A percentile compares a stretch with the other conserved stretches of the same genome.
Evolutionary conservation across 2,797 vertebrate species (phyloP).

Genomic region (Xyrichtys novacula): DNA sequence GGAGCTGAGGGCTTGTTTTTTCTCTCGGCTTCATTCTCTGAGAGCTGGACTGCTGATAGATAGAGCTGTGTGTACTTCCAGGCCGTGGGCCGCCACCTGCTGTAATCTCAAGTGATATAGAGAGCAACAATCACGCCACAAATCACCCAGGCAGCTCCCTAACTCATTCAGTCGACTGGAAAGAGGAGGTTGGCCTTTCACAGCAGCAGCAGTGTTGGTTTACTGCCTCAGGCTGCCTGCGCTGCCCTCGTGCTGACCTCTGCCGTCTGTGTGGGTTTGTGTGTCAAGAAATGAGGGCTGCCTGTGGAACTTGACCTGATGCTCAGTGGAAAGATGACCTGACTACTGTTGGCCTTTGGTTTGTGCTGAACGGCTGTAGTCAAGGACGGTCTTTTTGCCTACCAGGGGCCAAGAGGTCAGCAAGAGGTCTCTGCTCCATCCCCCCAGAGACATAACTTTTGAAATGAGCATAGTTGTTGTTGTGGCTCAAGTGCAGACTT

Average conservation of each 20-base stretch:
- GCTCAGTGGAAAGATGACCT: constrained; percentile 73
- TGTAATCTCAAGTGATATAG: constrained; percentile 80
- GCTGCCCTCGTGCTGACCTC: constrained; percentile 68
- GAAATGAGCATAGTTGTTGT: constrained; percentile 41
- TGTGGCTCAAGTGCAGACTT: constrained; percentile 39
- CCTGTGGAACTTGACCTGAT: constrained; percentile 78
- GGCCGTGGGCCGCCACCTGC: constrained; percentile 78
- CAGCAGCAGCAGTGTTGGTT: constrained; percentile 74
- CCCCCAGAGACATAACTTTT: constrained; percentile 29
- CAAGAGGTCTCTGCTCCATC: constrained; percentile 37
- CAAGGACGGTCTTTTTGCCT: constrained; percentile 60
- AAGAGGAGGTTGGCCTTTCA: constrained; percentile 75
- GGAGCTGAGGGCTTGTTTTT: constrained; percentile 75
- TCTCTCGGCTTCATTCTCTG: constrained; percentile 67
- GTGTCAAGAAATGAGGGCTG: constrained; percentile 73
- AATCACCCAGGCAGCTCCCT: constrained; percentile 76
- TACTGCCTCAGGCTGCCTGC: constrained; percentile 66
- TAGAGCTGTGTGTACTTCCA: constrained; percentile 64
- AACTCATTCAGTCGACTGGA: constrained; percentile 72
- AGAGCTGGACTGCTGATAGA: constrained; percentile 68
- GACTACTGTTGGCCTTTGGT: constrained; percentile 67
- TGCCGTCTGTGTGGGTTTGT: constrained; percentile 75
- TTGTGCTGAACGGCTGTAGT: constrained; percentile 53
- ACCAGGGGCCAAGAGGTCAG: constrained; percentile 56
- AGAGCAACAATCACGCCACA: constrained; percentile 77